Conservation (phyloP, 1,140 invertebrate genomes). For the Atta colombica region DNA sequence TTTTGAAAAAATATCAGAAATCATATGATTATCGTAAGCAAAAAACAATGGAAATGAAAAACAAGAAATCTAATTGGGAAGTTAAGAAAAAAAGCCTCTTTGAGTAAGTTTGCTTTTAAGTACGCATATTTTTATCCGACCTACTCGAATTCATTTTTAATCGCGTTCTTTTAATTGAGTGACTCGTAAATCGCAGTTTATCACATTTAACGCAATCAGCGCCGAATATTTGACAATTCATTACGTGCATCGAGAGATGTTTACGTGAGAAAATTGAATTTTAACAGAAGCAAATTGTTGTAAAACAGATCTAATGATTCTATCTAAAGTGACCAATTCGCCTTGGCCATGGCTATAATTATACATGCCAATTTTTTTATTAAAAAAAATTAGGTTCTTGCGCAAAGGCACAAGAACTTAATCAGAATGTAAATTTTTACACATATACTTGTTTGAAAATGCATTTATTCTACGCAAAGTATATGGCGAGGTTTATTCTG, state of each 20-base stretch:
- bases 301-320: conserved; percentile 6
- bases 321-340: background rate
- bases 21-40: background rate
- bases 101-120: conserved; percentile 8
- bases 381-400: background rate
- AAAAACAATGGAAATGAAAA: background rate
- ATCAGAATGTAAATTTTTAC: background rate
- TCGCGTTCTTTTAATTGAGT: background rate
- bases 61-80: background rate
- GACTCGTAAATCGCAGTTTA: background rate
- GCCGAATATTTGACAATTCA: background rate
- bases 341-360: conserved; percentile 5
- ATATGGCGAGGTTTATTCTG: background rate
- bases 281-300: background rate
- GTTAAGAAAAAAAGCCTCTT: background rate
- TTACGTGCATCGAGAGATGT: background rate
- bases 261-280: background rate
- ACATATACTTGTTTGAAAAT: background rate
- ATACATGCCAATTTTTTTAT: background rate
- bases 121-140: background rate
- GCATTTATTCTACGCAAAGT: background rate
- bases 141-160: background rate
- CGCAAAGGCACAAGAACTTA: background rate
- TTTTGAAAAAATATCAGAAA: background rate
- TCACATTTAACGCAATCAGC: background rate